A percentile compares a stretch with the other conserved stretches of the same genome.
phyloP scores from a whole-genome alignment of 2,888 invertebrate species.

The Phyto melanocephala region DNA sequence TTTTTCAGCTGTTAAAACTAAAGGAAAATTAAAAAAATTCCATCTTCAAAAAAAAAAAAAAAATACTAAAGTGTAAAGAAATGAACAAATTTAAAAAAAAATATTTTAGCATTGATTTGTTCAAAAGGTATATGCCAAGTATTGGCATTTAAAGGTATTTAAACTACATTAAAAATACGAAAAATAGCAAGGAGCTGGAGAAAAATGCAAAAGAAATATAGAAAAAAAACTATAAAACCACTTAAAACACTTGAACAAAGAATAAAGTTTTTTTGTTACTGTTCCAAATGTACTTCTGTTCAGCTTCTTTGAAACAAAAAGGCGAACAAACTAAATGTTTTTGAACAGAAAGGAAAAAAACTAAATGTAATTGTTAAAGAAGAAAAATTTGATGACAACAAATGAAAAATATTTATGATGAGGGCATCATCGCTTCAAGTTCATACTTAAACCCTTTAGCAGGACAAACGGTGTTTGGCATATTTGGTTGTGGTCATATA shows the following conservation, averaged over 20 bases:
- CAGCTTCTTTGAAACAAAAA: constrained; percentile 8
- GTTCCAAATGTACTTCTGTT: constrained; percentile 19
- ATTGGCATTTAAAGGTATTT: constrained; percentile 60
- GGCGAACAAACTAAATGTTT: constrained; percentile 17
- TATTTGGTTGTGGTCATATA: not conserved
- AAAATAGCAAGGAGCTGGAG: constrained; percentile 3
- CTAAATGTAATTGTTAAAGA: too few species aligned
- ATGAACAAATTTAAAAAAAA: not conserved
- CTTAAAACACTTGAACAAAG: constrained; percentile 57
- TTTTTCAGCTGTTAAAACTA: too few species aligned
- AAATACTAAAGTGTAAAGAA: not conserved
- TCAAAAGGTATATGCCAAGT: constrained; percentile 25
- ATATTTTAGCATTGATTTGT: constrained; percentile 43
- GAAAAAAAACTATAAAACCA: constrained; percentile 57
- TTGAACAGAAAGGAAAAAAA: not conserved
- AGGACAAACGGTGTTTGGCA: not conserved
- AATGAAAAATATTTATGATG: constrained; percentile 22
- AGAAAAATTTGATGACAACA: constrained; percentile 6
- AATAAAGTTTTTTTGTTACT: constrained; percentile 17
- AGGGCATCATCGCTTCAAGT: not conserved
- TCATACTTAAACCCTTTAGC: constrained; percentile 7
- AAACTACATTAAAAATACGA: constrained; percentile 30
- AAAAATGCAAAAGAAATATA: not conserved
- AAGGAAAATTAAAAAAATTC: not conserved
- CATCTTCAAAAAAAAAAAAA: not conserved